A percentile compares a stretch with the other conserved stretches of the same genome.
Conservation (phyloP, 1,140 invertebrate genomes). For the Colletes latitarsis region DNA sequence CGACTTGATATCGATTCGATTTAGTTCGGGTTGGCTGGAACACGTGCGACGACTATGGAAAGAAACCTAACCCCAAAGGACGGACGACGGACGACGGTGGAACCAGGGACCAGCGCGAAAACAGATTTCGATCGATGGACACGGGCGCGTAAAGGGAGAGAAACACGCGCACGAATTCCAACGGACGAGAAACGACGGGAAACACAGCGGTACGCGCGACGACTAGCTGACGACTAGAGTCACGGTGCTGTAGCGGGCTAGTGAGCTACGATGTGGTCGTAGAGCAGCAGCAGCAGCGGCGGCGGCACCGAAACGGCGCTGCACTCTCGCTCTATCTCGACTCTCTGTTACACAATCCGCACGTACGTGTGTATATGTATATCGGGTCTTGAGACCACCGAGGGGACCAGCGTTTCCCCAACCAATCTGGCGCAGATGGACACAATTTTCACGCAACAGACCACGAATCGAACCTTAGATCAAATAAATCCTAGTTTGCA, state of each 20-base stretch:
- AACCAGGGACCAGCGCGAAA: neutral
- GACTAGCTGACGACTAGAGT: conserved; percentile 54
- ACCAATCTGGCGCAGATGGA: too few species aligned
- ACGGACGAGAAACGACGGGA: neutral
- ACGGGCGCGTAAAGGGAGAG: neutral
- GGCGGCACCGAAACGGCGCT: conserved; percentile 43
- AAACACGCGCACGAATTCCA: neutral
- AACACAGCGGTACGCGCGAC: conserved; percentile 30
- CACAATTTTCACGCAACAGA: neutral
- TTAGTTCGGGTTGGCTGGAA: neutral
- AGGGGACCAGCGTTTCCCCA: too few species aligned
- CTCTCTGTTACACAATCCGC: conserved; percentile 58
- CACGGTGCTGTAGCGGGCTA: conserved; percentile 20
- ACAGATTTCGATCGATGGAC: conserved; percentile 17
- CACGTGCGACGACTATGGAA: conserved; percentile 5
- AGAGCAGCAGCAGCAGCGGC: conserved; percentile 30
- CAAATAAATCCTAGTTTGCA: too few species aligned
- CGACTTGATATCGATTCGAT: conserved; percentile 9
- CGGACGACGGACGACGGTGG: too few species aligned
- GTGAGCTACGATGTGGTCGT: conserved; percentile 45
- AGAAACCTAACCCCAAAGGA: neutral
- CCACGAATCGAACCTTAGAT: too few species aligned
- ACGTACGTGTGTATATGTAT: neutral
- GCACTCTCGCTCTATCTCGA: conserved; percentile 38
- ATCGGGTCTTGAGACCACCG: neutral